A percentile compares a stretch with the other conserved stretches of the same genome.
These are phyloP conservation scores for Clinocottus analis DNA, from an alignment of 2,113 vertebrate genomes.

Conservation along the genomic window DNA sequence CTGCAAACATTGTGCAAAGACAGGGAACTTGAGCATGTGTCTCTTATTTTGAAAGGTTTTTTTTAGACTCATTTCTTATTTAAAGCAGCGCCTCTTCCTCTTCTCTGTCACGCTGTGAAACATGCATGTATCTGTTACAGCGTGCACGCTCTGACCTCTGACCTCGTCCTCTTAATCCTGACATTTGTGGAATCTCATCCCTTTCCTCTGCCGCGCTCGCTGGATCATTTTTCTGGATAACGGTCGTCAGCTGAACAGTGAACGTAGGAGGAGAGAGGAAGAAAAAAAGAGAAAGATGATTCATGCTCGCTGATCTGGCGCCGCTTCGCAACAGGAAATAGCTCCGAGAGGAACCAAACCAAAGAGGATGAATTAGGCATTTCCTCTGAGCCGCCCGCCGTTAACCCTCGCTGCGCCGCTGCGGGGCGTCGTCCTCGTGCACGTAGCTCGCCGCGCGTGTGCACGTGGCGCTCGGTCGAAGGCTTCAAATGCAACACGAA, in stretches of 20 bases:
- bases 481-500: too few species aligned
- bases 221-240: too few species aligned
- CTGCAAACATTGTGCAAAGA: too few species aligned
- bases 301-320: slow-evolving; percentile 65
- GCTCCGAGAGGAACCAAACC: slow-evolving; percentile 64
- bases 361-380: slow-evolving; percentile 74
- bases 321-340: slow-evolving; percentile 72
- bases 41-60: neutral
- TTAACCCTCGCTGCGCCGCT: slow-evolving; percentile 61
- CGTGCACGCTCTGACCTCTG: slow-evolving; percentile 21
- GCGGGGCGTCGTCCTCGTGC: neutral
- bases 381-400: slow-evolving; percentile 65
- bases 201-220: too few species aligned
- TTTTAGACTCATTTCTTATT: neutral
- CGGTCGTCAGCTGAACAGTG: slow-evolving; percentile 39
- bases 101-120: neutral
- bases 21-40: too few species aligned
- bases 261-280: neutral
- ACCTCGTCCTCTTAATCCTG: slow-evolving; percentile 41
- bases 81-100: neutral
- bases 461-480: too few species aligned
- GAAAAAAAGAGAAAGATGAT: too few species aligned
- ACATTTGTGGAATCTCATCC: slow-evolving; percentile 12
- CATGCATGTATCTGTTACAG: neutral
- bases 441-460: too few species aligned